A percentile compares a stretch with the other conserved stretches of the same genome.
Evolutionary conservation across 2,797 vertebrate species (phyloP).

Genomic region (Argya squamiceps): DNA sequence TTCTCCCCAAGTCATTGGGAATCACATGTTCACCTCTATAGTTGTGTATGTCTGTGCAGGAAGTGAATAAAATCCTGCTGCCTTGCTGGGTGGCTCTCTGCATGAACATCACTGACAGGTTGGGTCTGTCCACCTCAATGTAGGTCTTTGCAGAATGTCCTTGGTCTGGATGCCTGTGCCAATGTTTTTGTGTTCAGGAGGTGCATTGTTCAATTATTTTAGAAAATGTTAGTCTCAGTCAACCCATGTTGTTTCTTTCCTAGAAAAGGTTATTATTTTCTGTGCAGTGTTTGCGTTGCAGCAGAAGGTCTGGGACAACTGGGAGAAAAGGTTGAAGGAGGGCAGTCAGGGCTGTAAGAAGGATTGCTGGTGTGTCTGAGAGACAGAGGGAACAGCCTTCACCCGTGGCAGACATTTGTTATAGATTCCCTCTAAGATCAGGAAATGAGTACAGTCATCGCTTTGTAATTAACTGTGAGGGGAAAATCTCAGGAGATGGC

Average conservation of each 20-base stretch:
- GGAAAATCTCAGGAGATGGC: constrained; percentile 52
- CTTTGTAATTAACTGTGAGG: constrained; percentile 60
- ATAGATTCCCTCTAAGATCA: constrained; percentile 31
- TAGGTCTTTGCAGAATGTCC: neutral
- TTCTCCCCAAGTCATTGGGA: neutral
- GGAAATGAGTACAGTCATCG: constrained; percentile 50
- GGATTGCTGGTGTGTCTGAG: constrained; percentile 5
- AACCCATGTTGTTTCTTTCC: neutral
- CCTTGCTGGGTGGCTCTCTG: neutral
- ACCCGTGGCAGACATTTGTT: constrained; percentile 30
- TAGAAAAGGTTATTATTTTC: neutral
- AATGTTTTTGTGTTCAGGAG: neutral
- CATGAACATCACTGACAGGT: fast-evolving
- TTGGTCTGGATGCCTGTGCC: neutral
- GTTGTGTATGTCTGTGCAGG: fast-evolving
- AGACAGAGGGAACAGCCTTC: neutral
- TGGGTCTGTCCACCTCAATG: neutral
- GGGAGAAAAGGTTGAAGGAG: neutral
- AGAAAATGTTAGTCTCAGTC: neutral
- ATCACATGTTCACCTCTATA: neutral
- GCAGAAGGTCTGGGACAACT: neutral
- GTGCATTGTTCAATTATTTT: neutral
- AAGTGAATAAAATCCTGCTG: neutral
- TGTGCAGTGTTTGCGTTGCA: neutral
- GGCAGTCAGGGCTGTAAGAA: neutral